phyloP scores from a whole-genome alignment of 2,113 vertebrate species.

The Pteronura brasiliensis region DNA sequence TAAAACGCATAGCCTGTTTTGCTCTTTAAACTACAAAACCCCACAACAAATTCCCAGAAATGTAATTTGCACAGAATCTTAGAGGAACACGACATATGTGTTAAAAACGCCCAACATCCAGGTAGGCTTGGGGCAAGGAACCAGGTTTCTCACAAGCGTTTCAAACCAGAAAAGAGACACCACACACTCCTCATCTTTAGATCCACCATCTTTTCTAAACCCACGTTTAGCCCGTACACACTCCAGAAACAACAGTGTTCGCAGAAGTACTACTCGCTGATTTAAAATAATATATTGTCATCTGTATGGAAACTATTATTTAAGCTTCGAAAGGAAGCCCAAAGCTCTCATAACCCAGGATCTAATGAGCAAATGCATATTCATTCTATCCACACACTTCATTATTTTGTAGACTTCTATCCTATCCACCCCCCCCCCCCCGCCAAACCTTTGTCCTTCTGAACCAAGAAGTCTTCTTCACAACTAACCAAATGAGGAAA shows the following conservation, averaged over 20 bases:
- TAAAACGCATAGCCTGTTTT: background rate
- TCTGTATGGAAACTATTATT: background rate
- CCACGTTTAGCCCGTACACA: background rate
- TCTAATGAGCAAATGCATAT: background rate
- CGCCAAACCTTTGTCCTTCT: background rate
- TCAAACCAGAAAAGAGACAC: background rate
- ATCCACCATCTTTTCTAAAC: background rate
- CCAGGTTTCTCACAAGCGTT: background rate
- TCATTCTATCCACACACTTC: background rate
- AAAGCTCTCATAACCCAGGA: background rate
- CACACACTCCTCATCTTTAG: background rate
- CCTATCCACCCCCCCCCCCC: background rate
- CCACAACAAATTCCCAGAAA: background rate
- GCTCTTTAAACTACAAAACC: background rate
- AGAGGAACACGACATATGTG: background rate
- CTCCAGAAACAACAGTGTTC: background rate
- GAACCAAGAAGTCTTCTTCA: background rate
- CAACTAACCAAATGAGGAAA: background rate
- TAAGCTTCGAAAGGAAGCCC: background rate
- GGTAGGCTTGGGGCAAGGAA: background rate
- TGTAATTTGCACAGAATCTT: background rate
- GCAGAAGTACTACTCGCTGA: background rate
- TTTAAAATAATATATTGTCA: constrained; percentile 17
- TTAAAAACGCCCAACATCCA: background rate
- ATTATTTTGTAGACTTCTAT: background rate